Base-by-base conservation (phyloP, 2,113 vertebrate genomes). In the Nycticryphes semicollaris region DNA sequence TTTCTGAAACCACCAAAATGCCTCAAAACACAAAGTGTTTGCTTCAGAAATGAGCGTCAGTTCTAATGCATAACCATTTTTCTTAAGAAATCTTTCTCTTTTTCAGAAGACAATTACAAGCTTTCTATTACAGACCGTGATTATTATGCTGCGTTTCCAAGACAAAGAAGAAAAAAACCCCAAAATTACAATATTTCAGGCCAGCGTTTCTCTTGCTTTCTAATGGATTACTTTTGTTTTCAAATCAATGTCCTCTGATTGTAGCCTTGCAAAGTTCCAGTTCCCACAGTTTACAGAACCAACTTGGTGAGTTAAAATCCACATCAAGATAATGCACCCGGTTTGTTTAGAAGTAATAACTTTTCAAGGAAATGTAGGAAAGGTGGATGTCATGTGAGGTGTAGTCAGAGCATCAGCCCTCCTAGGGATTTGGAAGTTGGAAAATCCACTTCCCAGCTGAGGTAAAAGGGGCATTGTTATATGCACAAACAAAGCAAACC, bases 221-320 rank as follows among this genome's bases (percentile, higher is more conserved):
- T 97, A 94, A 67, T 96, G 53, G 90, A 92, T 90, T 97, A 86
- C 72, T 97, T 97, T 95, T 96, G 87, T 86, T 97, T 96, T 97
- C 93, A 91, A 93, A 94, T 98, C 90, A 89, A 91, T 96, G 92
- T 93, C 70, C 75, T 94, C 80, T 77, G 74, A 10, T 93, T 90
- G 62, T 66, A 90, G 89, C 92, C 90, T 90, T 94, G 70, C 62
- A 72, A 73, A 91, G 45, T 93, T 94, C 94, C 81, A 57, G 6
- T 35, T 93, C 93, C 80, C 67, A 25, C n/a, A 66, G 59, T 94
- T 70, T 68, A 11, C 48, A 86, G 83, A 86, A 97, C 85, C 92
- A 93, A 86, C 74, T 94, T 78, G 35, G 35, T 63, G 31, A 93
- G 56, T 95, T 97, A 94, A 91, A 95, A 96, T 94, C 57, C 30